Conservation (phyloP, 2,797 vertebrate genomes). For the Clarias fuscus region DNA sequence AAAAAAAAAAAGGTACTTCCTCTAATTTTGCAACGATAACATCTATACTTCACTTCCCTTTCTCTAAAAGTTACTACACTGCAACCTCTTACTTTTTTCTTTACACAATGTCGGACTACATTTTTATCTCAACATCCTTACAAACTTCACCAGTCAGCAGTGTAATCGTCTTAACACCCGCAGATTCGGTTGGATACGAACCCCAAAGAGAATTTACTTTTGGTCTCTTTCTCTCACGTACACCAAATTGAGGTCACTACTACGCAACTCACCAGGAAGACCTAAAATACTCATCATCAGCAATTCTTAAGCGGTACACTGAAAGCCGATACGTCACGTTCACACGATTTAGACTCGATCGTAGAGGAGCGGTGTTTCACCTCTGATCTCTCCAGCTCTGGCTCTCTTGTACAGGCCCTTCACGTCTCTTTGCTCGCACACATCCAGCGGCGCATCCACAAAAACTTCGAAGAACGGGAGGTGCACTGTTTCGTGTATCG, state of each 20-base stretch:
- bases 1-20: neutral
- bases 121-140: neutral
- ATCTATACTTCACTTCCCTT: constrained; percentile 3
- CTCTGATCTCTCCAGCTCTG: constrained; percentile 96
- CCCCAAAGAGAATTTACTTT: neutral
- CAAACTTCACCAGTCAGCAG: too few species aligned
- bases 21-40: neutral
- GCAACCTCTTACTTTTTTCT: neutral
- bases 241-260: neutral
- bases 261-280: neutral
- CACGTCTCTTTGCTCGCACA: constrained; percentile 96
- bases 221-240: too few species aligned
- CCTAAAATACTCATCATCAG: neutral
- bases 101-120: neutral
- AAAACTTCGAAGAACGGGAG: constrained; percentile 98
- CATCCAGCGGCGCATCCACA: constrained; percentile 93
- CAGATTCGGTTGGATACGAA: neutral
- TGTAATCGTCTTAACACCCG: neutral
- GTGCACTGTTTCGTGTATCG: constrained; percentile 90
- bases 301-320: neutral
- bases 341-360: neutral
- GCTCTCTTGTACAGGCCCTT: constrained; percentile 98
- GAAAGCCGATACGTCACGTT: neutral
- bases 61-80: neutral
- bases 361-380: constrained; percentile 60